These are phyloP conservation scores for Timema cristinae DNA, from an alignment of 2,888 invertebrate species.

Conservation along the genomic window DNA sequence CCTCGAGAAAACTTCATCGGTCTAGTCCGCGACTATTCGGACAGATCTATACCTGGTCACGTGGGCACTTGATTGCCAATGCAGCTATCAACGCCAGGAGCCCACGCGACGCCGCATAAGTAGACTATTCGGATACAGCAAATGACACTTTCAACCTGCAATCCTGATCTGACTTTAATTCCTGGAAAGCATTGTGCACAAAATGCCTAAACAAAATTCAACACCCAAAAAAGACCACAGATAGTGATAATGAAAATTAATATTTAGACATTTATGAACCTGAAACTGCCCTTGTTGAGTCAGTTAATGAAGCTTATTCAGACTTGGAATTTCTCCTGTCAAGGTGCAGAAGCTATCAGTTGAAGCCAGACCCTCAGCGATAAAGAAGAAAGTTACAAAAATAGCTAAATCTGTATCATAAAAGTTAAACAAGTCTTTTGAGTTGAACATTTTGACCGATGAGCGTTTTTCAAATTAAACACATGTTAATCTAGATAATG, in stretches of 20 bases:
- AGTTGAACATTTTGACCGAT: background rate
- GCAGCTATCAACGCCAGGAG: no score
- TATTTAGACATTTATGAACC: slow-evolving; percentile 8
- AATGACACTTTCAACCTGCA: no score
- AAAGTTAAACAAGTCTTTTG: slow-evolving; percentile 6
- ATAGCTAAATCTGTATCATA: background rate
- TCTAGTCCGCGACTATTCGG: no score
- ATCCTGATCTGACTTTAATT: no score
- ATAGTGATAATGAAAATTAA: background rate
- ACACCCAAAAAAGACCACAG: background rate
- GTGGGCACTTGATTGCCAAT: no score
- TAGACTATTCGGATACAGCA: no score
- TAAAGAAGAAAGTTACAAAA: background rate
- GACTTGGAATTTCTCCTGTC: slow-evolving; percentile 11
- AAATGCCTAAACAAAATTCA: no score
- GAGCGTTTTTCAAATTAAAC: background rate
- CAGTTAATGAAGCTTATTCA: slow-evolving; percentile 4
- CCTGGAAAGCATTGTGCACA: no score
- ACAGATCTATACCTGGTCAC: no score
- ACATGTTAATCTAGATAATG: background rate
- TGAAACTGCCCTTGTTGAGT: slow-evolving; percentile 7
- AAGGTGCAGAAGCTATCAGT: background rate
- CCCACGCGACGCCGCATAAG: no score
- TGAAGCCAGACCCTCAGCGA: no score
- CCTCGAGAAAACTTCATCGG: no score